Conservation (phyloP, 2,113 vertebrate species). For the Gasterosteus aculeatus region DNA sequence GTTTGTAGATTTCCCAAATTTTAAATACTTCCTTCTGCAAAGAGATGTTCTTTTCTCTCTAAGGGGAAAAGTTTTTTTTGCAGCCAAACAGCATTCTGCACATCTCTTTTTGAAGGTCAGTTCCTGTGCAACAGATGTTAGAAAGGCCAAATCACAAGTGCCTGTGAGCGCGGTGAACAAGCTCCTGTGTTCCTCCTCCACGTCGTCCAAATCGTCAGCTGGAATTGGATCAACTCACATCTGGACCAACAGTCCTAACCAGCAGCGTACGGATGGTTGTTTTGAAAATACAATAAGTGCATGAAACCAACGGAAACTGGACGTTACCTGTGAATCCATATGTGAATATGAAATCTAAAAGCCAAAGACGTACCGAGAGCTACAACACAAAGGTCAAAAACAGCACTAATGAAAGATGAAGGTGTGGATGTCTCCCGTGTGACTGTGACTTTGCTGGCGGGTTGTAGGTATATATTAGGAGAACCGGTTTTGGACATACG, state of each 20-base stretch:
- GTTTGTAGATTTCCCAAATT: not conserved
- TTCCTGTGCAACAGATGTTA: slow-evolving; percentile 51
- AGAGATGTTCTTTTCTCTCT: too few species aligned
- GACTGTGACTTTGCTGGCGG: not conserved
- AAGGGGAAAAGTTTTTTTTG: slow-evolving; percentile 6
- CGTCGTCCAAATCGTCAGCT: slow-evolving; percentile 18
- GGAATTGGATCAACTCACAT: slow-evolving; percentile 12
- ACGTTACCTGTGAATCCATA: not conserved
- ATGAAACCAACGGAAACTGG: not conserved
- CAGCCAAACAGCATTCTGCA: slow-evolving; percentile 18
- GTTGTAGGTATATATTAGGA: not conserved
- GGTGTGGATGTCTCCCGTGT: not conserved
- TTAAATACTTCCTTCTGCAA: not conserved
- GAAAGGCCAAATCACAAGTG: slow-evolving; percentile 57
- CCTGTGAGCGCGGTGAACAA: slow-evolving; percentile 46
- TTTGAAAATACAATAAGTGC: not conserved
- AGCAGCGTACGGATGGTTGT: not conserved
- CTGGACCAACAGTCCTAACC: not conserved
- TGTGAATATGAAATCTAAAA: not conserved
- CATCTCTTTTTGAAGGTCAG: slow-evolving; percentile 50
- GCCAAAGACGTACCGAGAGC: too few species aligned
- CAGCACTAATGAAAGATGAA: not conserved
- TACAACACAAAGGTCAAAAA: not conserved
- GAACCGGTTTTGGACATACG: slow-evolving; percentile 6
- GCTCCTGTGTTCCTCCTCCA: slow-evolving; percentile 36